phyloP scores from a whole-genome alignment of 2,797 vertebrate species.

The Enteromius thamalakanensis region DNA sequence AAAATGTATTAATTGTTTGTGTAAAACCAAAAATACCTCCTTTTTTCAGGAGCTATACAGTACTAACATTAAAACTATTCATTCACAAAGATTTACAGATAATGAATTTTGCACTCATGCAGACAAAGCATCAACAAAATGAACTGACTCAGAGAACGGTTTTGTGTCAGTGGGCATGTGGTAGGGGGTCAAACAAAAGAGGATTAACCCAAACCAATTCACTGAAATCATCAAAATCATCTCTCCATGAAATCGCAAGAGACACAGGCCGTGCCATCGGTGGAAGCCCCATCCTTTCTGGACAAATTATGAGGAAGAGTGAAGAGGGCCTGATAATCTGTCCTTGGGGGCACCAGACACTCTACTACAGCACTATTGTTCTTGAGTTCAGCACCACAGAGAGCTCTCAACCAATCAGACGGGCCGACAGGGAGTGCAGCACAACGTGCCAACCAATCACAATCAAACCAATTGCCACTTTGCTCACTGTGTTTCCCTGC shows the following conservation, averaged over 20 bases:
- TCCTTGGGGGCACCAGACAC: constrained; percentile 51
- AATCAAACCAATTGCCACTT: neutral
- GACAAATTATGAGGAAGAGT: constrained; percentile 49
- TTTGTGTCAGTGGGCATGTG: constrained; percentile 61
- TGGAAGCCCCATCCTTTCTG: constrained; percentile 49
- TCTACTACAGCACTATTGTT: constrained; percentile 9
- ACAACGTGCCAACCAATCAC: constrained; percentile 15
- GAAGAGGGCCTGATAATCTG: constrained; percentile 41
- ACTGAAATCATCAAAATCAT: constrained; percentile 52
- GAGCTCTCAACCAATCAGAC: constrained; percentile 27
- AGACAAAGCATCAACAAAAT: constrained; percentile 32
- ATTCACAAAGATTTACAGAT: neutral
- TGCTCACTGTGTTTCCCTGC: neutral
- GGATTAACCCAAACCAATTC: constrained; percentile 58
- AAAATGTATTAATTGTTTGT: neutral
- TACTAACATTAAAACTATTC: neutral
- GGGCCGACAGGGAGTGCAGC: neutral
- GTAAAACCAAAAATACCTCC: neutral
- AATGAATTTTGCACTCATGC: constrained; percentile 8
- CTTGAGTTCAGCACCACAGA: constrained; percentile 40
- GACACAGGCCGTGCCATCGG: constrained; percentile 17
- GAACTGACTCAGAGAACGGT: constrained; percentile 20
- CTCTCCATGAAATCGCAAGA: constrained; percentile 48
- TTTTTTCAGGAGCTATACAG: neutral
- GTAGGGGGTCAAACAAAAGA: constrained; percentile 54